Conservation (phyloP, 1,140 invertebrate species). For the Galendromus occidentalis region DNA sequence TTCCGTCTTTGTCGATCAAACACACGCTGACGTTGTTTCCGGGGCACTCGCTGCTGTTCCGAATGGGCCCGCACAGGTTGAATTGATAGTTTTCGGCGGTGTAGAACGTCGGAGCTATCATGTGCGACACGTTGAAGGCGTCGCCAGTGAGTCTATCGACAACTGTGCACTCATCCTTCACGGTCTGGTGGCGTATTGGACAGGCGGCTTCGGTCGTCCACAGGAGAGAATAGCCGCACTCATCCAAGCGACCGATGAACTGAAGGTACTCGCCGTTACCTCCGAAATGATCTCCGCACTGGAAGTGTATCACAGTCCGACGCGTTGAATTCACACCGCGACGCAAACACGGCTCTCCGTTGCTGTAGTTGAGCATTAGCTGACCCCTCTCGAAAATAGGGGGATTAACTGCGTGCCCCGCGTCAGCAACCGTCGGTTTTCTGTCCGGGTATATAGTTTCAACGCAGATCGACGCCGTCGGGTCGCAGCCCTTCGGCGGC, state of each 20-base stretch:
- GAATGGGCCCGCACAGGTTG: background rate
- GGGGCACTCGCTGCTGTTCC: background rate
- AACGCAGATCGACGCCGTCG: constrained; percentile 23
- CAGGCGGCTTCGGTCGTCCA: constrained; percentile 26
- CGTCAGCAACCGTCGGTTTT: constrained; percentile 15
- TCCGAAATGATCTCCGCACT: constrained; percentile 20
- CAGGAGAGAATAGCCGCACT: constrained; percentile 24
- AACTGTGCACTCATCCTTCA: constrained; percentile 21
- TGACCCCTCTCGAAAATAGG: constrained; percentile 17
- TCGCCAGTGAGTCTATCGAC: constrained; percentile 22
- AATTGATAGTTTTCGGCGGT: background rate
- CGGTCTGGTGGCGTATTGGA: constrained; percentile 15
- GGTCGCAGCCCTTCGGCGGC: constrained; percentile 20
- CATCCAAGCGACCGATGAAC: constrained; percentile 15
- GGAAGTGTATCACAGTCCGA: constrained; percentile 25
- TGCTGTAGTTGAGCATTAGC: constrained; percentile 23
- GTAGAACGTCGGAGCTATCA: background rate
- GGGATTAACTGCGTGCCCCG: constrained; percentile 18
- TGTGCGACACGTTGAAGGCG: background rate
- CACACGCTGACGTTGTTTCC: constrained; percentile 1
- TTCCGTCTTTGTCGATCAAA: background rate
- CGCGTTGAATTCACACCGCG: constrained; percentile 19
- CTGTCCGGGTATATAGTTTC: constrained; percentile 21
- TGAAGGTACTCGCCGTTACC: constrained; percentile 2
- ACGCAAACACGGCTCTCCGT: constrained; percentile 20